phyloP scores from a whole-genome alignment of 1,140 invertebrate genomes.

The Hylyphantes graminicola region DNA sequence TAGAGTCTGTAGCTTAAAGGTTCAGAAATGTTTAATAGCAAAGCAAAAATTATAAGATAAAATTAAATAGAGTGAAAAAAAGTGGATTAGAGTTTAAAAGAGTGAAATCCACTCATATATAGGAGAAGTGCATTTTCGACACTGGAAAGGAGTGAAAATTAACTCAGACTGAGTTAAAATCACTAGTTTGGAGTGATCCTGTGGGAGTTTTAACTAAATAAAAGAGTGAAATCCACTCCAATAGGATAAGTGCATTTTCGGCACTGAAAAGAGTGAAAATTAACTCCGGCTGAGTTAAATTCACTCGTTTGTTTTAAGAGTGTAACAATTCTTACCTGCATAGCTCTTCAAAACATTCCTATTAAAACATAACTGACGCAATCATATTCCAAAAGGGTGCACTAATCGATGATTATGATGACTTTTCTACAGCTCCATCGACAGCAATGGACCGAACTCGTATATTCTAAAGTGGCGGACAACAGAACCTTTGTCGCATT shows the following conservation, averaged over 20 bases:
- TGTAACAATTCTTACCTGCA: conserved; percentile 1
- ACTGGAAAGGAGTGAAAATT: no score
- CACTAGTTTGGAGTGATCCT: no score
- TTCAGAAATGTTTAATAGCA: background rate
- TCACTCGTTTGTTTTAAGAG: background rate
- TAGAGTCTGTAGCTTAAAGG: no score
- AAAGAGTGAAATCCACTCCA: no score
- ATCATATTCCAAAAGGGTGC: conserved; percentile 12
- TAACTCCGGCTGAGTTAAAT: background rate
- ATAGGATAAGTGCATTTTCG: no score
- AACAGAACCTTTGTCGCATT: conserved; percentile 27
- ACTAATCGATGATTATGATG: background rate
- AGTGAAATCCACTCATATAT: no score
- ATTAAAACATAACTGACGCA: conserved; percentile 2
- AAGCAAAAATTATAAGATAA: no score
- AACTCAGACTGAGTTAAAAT: no score
- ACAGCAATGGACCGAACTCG: conserved; percentile 4
- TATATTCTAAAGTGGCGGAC: background rate
- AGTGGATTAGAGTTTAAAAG: background rate
- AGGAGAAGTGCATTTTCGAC: no score
- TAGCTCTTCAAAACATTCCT: conserved; percentile 4
- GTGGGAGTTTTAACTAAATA: no score
- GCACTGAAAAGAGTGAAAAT: background rate
- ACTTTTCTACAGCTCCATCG: background rate
- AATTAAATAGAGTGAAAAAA: background rate